Conservation (phyloP, 2,797 vertebrate species). For the Parambassis ranga region DNA sequence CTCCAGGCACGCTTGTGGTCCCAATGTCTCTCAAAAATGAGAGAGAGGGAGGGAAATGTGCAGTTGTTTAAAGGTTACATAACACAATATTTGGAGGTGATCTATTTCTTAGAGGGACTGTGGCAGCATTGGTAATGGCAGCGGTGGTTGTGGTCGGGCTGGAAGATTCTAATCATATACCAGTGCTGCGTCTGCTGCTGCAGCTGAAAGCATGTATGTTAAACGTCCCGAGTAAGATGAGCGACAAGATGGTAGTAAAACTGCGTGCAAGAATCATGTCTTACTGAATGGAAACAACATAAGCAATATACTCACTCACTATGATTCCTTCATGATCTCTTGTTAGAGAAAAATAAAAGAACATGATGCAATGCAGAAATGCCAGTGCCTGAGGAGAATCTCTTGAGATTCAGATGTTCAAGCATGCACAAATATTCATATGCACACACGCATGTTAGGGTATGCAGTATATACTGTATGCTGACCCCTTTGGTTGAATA, state of each 20-base stretch:
- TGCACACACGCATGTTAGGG: slow-evolving; percentile 6
- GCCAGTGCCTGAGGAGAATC: slow-evolving; percentile 15
- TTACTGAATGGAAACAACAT: neutral
- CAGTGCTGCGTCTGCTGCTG: slow-evolving; percentile 34
- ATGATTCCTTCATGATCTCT: slow-evolving; percentile 12
- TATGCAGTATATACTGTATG: neutral
- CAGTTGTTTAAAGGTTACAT: slow-evolving; percentile 70
- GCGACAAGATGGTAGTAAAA: slow-evolving; percentile 15
- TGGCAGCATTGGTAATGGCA: slow-evolving; percentile 54
- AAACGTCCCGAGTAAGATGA: slow-evolving; percentile 12
- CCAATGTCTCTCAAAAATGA: slow-evolving; percentile 55
- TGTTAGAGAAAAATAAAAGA: slow-evolving; percentile 22
- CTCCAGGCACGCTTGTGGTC: slow-evolving; percentile 74
- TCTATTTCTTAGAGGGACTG: slow-evolving; percentile 58
- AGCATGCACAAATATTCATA: slow-evolving; percentile 7
- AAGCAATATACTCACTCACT: neutral
- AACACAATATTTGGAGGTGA: slow-evolving; percentile 65
- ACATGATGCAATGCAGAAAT: slow-evolving; percentile 22
- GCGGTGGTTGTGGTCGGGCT: slow-evolving; percentile 51
- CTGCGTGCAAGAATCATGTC: slow-evolving; percentile 7
- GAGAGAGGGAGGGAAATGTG: slow-evolving; percentile 55
- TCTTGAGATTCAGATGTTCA: slow-evolving; percentile 25
- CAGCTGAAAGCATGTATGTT: slow-evolving; percentile 32
- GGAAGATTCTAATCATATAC: slow-evolving; percentile 57
- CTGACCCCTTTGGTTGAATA: too few relatives aligned